Evolutionary conservation across 1,140 invertebrate species (phyloP).

Genomic region (Planococcus citri): DNA sequence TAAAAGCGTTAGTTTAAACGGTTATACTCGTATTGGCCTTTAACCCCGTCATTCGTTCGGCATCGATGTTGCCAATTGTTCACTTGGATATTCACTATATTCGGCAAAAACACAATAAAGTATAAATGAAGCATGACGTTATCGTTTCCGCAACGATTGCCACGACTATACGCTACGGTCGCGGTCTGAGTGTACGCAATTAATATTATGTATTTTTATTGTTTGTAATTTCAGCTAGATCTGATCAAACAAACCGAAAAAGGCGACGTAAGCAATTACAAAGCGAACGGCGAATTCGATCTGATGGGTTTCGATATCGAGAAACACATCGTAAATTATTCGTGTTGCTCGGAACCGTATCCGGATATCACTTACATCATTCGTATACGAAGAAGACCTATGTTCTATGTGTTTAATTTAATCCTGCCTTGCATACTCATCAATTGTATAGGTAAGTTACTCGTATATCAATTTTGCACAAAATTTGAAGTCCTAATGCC

Average conservation of each 20-base stretch:
- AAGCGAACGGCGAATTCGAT: constrained; percentile 68
- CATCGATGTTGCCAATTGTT: too few relatives aligned
- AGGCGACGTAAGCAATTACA: constrained; percentile 63
- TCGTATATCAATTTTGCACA: too few relatives aligned
- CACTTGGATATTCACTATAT: too few relatives aligned
- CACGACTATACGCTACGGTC: too few relatives aligned
- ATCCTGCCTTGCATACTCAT: constrained; percentile 82
- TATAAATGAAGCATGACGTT: too few relatives aligned
- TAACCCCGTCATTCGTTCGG: too few relatives aligned
- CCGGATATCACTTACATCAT: constrained; percentile 55
- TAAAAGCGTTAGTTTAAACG: too few relatives aligned
- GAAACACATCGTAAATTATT: constrained; percentile 55
- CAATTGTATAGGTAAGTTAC: constrained; percentile 58
- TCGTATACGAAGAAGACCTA: constrained; percentile 58
- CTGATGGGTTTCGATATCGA: constrained; percentile 56
- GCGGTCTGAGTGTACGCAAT: too few relatives aligned
- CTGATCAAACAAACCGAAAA: constrained; percentile 54
- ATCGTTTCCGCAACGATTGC: too few relatives aligned
- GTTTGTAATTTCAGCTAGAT: constrained; percentile 44
- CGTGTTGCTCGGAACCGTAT: constrained; percentile 53
- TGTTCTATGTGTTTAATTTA: constrained; percentile 86
- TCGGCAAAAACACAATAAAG: too few relatives aligned
- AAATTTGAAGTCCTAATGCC: too few relatives aligned
- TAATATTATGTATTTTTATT: background rate
- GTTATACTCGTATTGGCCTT: too few relatives aligned